Percentiles rank a stretch among this genome's conserved stretches.
Conservation (phyloP, 2,888 invertebrate species). For the Furcula furcula region DNA sequence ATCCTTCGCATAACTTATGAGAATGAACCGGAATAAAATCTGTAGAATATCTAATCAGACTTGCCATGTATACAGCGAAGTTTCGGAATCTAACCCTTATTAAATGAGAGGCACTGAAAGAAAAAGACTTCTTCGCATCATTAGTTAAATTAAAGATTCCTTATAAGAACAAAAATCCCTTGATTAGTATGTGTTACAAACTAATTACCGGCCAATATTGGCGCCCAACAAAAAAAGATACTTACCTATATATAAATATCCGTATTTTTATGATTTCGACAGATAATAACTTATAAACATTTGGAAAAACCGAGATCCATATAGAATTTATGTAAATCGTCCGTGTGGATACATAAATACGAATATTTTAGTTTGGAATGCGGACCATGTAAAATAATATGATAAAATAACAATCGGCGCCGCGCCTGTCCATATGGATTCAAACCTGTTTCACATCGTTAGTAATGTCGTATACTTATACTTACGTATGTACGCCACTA, state of each 20-base stretch:
- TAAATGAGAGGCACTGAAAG: too few relatives aligned
- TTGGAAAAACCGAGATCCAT: constrained; percentile 30
- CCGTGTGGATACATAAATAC: constrained; percentile 20
- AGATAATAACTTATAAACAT: constrained; percentile 12
- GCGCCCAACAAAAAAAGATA: constrained; percentile 16
- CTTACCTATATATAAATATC: not conserved
- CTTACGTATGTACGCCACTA: constrained; percentile 35
- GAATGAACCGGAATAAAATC: too few relatives aligned
- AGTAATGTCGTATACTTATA: not conserved
- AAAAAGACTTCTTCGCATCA: too few relatives aligned
- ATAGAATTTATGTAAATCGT: constrained; percentile 26
- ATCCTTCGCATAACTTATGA: too few relatives aligned
- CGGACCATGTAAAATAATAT: constrained; percentile 60
- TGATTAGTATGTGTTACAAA: too few relatives aligned
- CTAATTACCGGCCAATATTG: too few relatives aligned
- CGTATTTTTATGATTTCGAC: constrained; percentile 19
- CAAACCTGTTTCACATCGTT: constrained; percentile 65
- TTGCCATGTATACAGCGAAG: too few relatives aligned
- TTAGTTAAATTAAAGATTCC: too few relatives aligned
- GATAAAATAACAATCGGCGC: constrained; percentile 63
- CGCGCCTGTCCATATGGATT: constrained; percentile 56
- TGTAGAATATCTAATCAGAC: too few relatives aligned
- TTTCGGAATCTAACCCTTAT: too few relatives aligned
- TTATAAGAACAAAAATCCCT: too few relatives aligned
- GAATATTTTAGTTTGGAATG: constrained; percentile 51